Evolutionary conservation across 2,113 vertebrate genomes (phyloP).

Genomic region (Cynoglossus semilaevis): DNA sequence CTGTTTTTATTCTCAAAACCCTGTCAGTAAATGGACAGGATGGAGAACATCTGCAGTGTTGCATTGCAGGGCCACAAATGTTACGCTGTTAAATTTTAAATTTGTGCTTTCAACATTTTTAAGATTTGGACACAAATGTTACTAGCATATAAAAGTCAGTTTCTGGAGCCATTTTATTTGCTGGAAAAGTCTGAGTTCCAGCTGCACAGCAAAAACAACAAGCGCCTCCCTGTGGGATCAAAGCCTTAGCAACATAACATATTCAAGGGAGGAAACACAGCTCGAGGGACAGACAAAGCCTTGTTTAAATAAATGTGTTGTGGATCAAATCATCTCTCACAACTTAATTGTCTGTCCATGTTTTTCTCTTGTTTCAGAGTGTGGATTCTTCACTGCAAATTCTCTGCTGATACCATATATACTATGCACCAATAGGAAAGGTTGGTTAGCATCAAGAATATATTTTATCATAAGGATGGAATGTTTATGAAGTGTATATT

Average conservation of each 20-base stretch:
- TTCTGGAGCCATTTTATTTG: neutral
- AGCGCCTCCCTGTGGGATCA: constrained; percentile 31
- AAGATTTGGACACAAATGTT: no score
- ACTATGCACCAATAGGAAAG: constrained; percentile 7
- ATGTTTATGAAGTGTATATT: no score
- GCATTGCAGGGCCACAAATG: no score
- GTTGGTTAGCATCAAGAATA: constrained; percentile 1
- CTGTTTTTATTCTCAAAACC: no score
- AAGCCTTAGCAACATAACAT: constrained; percentile 51
- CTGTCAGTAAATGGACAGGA: no score
- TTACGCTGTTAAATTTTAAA: no score
- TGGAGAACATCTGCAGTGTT: no score
- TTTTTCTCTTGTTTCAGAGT: constrained; percentile 19
- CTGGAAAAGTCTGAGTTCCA: constrained; percentile 59
- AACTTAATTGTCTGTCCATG: constrained; percentile 15
- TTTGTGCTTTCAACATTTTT: no score
- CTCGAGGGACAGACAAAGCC: no score
- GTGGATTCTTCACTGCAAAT: constrained; percentile 5
- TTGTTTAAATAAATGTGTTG: constrained; percentile 18
- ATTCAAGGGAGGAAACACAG: constrained; percentile 23
- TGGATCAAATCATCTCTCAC: constrained; percentile 18
- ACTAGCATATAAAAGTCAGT: no score
- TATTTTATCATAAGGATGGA: no score
- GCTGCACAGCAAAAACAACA: constrained; percentile 49
- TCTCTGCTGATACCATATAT: no score